Conservation (phyloP, 2,888 invertebrate genomes). For the Cryptophagus acutangulus region DNA sequence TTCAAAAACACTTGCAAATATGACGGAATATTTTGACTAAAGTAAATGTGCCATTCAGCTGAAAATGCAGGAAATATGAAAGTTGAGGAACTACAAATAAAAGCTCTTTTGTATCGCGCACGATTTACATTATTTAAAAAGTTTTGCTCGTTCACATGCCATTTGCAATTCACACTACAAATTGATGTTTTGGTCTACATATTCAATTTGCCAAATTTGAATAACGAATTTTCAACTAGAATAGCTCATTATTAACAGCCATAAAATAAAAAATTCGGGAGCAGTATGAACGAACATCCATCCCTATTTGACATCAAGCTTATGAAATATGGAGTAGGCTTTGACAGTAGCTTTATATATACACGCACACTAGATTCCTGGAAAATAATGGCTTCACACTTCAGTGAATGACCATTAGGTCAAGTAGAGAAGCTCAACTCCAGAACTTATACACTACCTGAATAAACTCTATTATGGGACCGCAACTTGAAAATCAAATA, state of each 20-base stretch:
- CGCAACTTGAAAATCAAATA: no score
- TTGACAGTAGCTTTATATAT: no score
- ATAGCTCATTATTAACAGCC: no score
- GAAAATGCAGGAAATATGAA: slow-evolving; percentile 1
- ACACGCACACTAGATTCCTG: slow-evolving; percentile 9
- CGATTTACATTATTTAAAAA: background rate
- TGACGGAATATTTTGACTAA: no score
- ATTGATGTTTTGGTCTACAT: slow-evolving; percentile 1
- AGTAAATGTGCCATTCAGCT: background rate
- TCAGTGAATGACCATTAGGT: slow-evolving; percentile 19
- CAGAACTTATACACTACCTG: no score
- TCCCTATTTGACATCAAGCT: slow-evolving; percentile 13
- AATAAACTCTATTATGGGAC: no score
- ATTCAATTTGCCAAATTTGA: background rate
- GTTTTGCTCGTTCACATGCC: background rate
- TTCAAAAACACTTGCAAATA: no score
- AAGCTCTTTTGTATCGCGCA: background rate
- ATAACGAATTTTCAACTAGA: no score
- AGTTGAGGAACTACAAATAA: background rate
- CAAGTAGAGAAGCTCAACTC: slow-evolving; percentile 16
- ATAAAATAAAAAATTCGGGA: slow-evolving; percentile 14
- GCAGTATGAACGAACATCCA: slow-evolving; percentile 12
- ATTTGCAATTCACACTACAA: background rate
- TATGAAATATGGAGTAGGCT: slow-evolving; percentile 24
- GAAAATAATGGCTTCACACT: slow-evolving; percentile 26